These are phyloP conservation scores for Hermaeophaga mercurialis DNA, from an alignment of 2,888 invertebrate genomes.

Conservation along the genomic window DNA sequence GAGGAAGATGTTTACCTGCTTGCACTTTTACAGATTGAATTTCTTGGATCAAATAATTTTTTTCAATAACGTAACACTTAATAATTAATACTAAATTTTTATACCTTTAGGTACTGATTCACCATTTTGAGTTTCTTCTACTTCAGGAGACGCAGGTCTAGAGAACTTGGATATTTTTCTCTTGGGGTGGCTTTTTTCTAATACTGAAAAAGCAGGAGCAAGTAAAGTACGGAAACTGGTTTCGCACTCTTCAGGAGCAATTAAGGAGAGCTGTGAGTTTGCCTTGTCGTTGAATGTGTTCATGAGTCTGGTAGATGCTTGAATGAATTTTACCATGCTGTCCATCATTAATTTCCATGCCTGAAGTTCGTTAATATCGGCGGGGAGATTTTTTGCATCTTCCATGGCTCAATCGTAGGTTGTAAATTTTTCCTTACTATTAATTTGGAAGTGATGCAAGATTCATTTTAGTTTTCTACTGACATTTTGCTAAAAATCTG, in stretches of 20 bases:
- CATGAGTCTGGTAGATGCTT: conserved; percentile 40
- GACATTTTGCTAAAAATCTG: not conserved
- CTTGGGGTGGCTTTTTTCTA: not conserved
- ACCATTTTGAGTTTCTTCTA: not conserved
- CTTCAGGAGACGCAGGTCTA: not conserved
- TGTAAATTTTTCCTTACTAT: not conserved
- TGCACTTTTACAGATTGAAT: too few relatives aligned
- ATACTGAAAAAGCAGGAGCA: not conserved
- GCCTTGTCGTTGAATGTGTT: conserved; percentile 36
- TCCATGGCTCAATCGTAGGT: not conserved
- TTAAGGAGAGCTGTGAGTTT: not conserved
- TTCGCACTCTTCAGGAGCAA: not conserved
- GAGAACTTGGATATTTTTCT: not conserved
- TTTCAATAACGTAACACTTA: too few relatives aligned
- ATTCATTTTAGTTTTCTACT: not conserved
- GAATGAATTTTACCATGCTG: conserved; percentile 42
- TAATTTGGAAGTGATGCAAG: not conserved
- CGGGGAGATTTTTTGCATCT: not conserved
- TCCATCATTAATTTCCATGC: conserved; percentile 44
- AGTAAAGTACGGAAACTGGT: not conserved
- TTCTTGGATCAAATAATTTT: too few relatives aligned
- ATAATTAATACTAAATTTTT: too few relatives aligned
- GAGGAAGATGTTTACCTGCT: too few relatives aligned
- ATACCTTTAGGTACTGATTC: too few relatives aligned
- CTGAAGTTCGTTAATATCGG: conserved; percentile 36